These are phyloP conservation scores for Spizaetus ornatus DNA, from an alignment of 2,113 vertebrate species.

Conservation along the genomic window DNA sequence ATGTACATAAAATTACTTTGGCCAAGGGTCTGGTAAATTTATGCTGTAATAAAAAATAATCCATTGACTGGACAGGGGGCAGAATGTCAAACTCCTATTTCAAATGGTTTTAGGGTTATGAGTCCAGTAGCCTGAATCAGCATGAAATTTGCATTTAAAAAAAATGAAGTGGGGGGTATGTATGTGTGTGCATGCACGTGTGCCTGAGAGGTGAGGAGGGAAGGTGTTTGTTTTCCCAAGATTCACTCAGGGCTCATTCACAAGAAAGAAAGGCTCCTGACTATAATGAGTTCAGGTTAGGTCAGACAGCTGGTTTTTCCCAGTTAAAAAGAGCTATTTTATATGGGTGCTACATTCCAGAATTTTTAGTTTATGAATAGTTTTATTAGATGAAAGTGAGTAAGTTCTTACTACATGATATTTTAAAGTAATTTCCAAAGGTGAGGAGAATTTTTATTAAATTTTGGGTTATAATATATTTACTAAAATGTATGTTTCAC, in stretches of 20 bases:
- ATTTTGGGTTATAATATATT: background rate
- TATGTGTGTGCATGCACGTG: background rate
- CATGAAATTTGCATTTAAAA: background rate
- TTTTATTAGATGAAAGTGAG: background rate
- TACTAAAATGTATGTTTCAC: background rate
- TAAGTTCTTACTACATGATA: background rate
- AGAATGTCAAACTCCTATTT: background rate
- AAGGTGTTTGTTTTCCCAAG: background rate
- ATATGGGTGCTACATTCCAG: background rate
- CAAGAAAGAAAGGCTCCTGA: background rate
- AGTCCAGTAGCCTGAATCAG: background rate
- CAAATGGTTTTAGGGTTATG: background rate
- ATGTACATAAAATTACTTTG: background rate
- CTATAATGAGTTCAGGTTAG: background rate
- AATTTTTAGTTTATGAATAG: background rate
- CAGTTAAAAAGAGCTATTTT: background rate
- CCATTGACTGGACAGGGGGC: background rate
- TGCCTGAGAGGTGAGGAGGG: background rate
- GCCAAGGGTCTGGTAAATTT: background rate
- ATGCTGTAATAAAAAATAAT: background rate
- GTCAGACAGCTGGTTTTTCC: background rate
- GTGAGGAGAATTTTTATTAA: background rate
- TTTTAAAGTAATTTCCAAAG: background rate
- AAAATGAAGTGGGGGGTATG: background rate
- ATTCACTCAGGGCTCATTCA: background rate